Conservation (phyloP, 2,888 invertebrate species). For the Spisula solida region DNA sequence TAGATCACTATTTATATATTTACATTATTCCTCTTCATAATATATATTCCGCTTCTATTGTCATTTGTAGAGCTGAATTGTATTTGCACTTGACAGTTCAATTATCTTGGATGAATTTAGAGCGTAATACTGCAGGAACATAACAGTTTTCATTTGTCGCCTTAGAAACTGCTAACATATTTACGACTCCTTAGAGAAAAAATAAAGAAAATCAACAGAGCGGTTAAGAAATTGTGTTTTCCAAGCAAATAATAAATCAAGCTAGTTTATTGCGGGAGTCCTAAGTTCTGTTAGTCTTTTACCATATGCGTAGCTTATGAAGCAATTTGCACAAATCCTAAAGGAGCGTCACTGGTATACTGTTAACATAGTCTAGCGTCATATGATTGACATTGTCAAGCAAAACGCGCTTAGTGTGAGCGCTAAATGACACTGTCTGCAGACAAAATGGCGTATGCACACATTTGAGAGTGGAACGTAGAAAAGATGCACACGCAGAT, state of each 20-base stretch:
- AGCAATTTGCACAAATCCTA: neutral
- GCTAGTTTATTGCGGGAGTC: neutral
- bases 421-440: neutral
- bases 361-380: neutral
- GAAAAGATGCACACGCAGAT: too few species aligned
- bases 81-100: conserved; percentile 31
- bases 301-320: neutral
- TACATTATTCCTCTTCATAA: neutral
- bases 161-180: conserved; percentile 4
- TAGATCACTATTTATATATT: neutral
- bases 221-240: conserved; percentile 8
- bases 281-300: neutral
- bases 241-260: neutral
- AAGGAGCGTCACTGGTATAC: neutral
- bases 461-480: too few species aligned
- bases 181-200: conserved; percentile 19
- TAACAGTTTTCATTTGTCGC: conserved; percentile 28
- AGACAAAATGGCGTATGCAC: neutral
- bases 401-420: neutral
- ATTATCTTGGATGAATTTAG: conserved; percentile 18
- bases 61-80: conserved; percentile 9
- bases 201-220: neutral
- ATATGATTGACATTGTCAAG: neutral
- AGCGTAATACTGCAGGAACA: neutral
- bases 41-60: neutral